Base-by-base conservation (phyloP, 2,888 invertebrate genomes). In the Furcula furcula region DNA sequence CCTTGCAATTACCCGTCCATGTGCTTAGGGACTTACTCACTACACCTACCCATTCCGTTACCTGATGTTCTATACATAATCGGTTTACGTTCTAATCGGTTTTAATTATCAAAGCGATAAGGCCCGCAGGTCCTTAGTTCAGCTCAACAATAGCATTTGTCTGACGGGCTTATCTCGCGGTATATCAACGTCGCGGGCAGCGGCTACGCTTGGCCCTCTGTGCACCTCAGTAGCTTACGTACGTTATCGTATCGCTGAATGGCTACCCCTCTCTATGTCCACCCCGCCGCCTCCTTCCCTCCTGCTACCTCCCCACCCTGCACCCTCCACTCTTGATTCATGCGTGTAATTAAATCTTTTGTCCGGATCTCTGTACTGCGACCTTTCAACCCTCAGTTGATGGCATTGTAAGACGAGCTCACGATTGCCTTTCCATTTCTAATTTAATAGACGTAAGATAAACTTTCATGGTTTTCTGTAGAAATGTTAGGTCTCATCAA, bases 331-430 rank as follows among this genome's bases (percentile, higher is more conserved):
- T 76, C 79, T 85, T 84, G 84, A 85, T 87, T 84, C 87, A 86
- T 84, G 85, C 86, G 87, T 87, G 79, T 86, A 88, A 88, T 88
- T 87, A 86, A 85, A 84, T 87, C 86, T 86, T 82, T 88, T 85
- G 85, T 86, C 72, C 76, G 74, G 64, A 66, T 66, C 70, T 58
- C 60, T 63, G 58, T 63, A 65, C 56, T 66, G 52, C 70, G 66
- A 72, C 73, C 76, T 76, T 71, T 28, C 54, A 56, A 38, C 51
- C 55, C 57, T 53, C 61, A 55, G 51, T 66, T 67, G 68, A 75
- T 78, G 69, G 60, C 63, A 70, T 76, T 75, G 76, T 71, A 70
- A 75, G 73, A 62, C 60, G 56, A 61, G 53, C 61, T 64, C 65
- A 65, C 65, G 69, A 76, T 72, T 68, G 67, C 68, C 65, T 72